Evolutionary conservation across 2,113 vertebrate genomes (phyloP).

Genomic region (Pipra filicauda): DNA sequence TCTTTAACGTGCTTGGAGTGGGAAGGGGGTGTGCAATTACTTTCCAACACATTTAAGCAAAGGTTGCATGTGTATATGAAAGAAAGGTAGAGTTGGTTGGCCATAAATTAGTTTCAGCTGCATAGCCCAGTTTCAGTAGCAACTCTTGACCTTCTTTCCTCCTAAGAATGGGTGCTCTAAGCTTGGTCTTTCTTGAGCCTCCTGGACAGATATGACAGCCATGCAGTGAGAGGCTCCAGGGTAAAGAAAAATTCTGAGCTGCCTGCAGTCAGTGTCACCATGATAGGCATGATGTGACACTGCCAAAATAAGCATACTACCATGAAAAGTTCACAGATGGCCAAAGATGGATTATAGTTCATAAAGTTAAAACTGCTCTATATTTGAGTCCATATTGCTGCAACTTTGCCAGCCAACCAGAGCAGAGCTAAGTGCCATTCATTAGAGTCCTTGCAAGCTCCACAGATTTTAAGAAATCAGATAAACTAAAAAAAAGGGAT

Average conservation of each 20-base stretch:
- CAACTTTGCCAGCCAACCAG: neutral
- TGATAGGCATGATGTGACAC: neutral
- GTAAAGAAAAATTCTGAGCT: neutral
- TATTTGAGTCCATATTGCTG: neutral
- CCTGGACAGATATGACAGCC: neutral
- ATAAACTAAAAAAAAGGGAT: neutral
- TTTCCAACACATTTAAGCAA: neutral
- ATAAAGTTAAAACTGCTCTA: neutral
- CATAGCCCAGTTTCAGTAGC: neutral
- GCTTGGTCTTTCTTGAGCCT: neutral
- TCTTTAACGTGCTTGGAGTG: neutral
- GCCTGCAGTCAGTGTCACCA: accelerated
- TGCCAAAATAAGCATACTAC: neutral
- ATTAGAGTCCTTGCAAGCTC: neutral
- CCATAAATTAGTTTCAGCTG: neutral
- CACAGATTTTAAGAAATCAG: neutral
- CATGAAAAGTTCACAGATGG: neutral
- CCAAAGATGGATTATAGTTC: neutral
- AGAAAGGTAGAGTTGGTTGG: neutral
- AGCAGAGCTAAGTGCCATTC: neutral
- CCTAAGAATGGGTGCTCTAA: neutral
- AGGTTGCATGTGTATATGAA: neutral
- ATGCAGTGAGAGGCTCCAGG: neutral
- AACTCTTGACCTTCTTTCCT: neutral
- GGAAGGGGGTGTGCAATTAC: accelerated